Percentiles rank a stretch among this genome's conserved stretches.
Evolutionary conservation across 2,888 invertebrate genomes (phyloP).

Genomic region (Sesamia inferens): DNA sequence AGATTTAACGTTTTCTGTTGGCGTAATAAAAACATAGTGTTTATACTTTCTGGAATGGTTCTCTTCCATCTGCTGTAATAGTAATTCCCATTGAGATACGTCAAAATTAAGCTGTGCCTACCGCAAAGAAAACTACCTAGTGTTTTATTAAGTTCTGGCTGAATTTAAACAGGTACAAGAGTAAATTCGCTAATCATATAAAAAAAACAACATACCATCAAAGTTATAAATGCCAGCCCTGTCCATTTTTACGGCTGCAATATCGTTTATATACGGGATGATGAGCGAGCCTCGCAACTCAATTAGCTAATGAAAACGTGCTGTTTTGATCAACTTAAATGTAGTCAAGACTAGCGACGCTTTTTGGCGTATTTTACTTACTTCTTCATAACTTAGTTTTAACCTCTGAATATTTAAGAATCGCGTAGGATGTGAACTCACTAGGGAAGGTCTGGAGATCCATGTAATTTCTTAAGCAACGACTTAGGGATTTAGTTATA

Average conservation of each 20-base stretch:
- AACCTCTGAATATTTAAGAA: slow-evolving; percentile 50
- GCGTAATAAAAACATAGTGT: neutral
- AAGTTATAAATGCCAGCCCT: slow-evolving; percentile 67
- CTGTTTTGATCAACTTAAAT: slow-evolving; percentile 78
- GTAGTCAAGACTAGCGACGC: slow-evolving; percentile 59
- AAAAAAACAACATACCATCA: slow-evolving; percentile 9
- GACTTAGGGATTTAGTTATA: neutral
- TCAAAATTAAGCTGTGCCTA: neutral
- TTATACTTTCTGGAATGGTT: neutral
- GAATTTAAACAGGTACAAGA: neutral
- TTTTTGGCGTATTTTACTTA: slow-evolving; percentile 57
- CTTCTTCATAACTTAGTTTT: slow-evolving; percentile 45
- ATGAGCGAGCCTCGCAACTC: slow-evolving; percentile 78
- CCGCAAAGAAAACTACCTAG: neutral
- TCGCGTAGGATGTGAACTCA: slow-evolving; percentile 7
- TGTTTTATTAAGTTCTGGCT: neutral
- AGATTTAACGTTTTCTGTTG: neutral
- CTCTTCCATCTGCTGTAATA: neutral
- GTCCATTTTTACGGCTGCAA: slow-evolving; percentile 71
- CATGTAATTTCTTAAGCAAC: neutral
- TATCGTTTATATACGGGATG: slow-evolving; percentile 76
- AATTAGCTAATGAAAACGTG: slow-evolving; percentile 88
- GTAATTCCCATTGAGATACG: neutral
- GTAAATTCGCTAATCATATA: neutral
- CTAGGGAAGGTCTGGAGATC: neutral